Evolutionary conservation across 37 sponge, comb jelly and placozoan genomes (phyloP).

Genomic region (Tethya wilhelma): DNA sequence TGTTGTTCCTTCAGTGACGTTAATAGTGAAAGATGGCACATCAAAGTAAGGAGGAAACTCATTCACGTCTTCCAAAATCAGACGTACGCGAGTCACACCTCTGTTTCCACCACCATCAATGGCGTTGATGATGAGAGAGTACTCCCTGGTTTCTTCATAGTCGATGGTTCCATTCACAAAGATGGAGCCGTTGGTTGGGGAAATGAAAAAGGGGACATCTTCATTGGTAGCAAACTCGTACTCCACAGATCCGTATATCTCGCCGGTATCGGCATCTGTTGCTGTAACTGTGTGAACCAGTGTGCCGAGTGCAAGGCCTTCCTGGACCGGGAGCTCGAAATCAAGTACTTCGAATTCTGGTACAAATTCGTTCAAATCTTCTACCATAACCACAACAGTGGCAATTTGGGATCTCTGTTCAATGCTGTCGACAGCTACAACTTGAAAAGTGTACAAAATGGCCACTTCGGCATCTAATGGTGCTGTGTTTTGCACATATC

Average conservation of each 20-base stretch:
- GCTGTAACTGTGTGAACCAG: constrained; percentile 7
- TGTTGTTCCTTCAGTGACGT: constrained; percentile 33
- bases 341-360: constrained; percentile 26
- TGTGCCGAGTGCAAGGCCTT: constrained; percentile 6
- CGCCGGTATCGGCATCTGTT: constrained; percentile 29
- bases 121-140: constrained; percentile 14
- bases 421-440: constrained; percentile 30
- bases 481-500: constrained; percentile 17
- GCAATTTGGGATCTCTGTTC: constrained; percentile 35
- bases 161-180: constrained; percentile 21
- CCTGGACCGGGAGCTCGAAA: not conserved
- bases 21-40: constrained; percentile 15
- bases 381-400: constrained; percentile 45
- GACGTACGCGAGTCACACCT: constrained; percentile 11
- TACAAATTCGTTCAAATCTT: constrained; percentile 68
- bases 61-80: constrained; percentile 50
- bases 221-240: constrained; percentile 6
- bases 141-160: constrained; percentile 27
- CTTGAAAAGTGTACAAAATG: constrained; percentile 11
- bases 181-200: constrained; percentile 16
- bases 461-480: constrained; percentile 57
- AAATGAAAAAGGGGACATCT: constrained; percentile 36
- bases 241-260: not conserved
- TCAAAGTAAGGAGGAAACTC: constrained; percentile 55
- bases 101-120: constrained; percentile 45